Evolutionary conservation across 2,888 invertebrate species (phyloP).

Genomic region (Lasioglossum figueresi): DNA sequence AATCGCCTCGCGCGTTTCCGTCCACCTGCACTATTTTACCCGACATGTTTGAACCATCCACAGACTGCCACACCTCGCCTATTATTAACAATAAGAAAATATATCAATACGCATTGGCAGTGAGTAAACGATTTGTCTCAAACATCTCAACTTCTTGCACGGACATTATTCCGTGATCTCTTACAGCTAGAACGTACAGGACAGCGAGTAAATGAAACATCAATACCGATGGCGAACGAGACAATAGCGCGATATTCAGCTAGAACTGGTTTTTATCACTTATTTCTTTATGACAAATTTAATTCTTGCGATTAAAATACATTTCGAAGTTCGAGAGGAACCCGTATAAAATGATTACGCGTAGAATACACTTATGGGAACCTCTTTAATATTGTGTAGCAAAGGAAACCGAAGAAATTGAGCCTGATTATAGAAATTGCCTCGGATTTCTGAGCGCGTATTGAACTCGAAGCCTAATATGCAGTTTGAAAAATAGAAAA

Average conservation of each 20-base stretch:
- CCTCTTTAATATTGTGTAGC: background rate
- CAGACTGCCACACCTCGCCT: background rate
- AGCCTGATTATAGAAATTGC: background rate
- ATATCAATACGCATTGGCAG: no score
- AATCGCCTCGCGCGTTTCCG: constrained; percentile 18
- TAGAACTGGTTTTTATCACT: no score
- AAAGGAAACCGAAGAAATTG: background rate
- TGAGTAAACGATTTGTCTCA: no score
- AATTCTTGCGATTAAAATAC: background rate
- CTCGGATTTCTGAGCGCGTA: background rate
- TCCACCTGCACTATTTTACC: constrained; percentile 25
- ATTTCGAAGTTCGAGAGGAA: background rate
- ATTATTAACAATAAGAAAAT: background rate
- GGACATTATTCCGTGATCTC: no score
- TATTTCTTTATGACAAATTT: no score
- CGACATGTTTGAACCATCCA: background rate
- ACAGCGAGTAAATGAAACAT: background rate
- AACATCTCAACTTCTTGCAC: no score
- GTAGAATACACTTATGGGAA: background rate
- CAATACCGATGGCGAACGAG: no score
- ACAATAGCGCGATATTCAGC: no score
- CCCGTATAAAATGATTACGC: background rate
- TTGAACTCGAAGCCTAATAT: background rate
- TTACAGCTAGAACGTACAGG: background rate
- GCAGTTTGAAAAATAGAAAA: background rate